A percentile compares a stretch with the other conserved stretches of the same genome.
phyloP scores from a whole-genome alignment of 2,888 invertebrate species.

The Latheticus oryzae region DNA sequence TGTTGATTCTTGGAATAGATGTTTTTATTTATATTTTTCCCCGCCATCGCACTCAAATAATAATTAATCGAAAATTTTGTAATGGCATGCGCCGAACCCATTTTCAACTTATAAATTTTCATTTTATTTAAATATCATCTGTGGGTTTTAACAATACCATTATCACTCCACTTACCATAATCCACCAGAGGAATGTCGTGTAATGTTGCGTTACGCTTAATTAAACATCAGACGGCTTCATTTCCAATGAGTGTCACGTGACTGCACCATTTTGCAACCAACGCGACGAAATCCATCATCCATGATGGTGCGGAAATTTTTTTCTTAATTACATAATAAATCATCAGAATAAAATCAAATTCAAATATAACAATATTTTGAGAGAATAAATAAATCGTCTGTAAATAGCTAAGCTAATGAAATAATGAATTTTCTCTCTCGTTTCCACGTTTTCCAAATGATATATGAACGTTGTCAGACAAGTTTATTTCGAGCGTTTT shows the following conservation, averaged over 20 bases:
- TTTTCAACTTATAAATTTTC: constrained; percentile 54
- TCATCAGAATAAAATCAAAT: too few relatives aligned
- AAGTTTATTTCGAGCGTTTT: constrained; percentile 17
- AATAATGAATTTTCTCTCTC: neutral
- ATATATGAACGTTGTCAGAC: constrained; percentile 14
- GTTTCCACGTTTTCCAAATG: constrained; percentile 4
- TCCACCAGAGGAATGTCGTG: constrained; percentile 19
- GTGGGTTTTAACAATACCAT: constrained; percentile 34
- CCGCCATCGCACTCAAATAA: too few relatives aligned
- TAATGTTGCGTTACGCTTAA: constrained; percentile 32
- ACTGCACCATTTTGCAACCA: constrained; percentile 26
- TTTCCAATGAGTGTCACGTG: constrained; percentile 18
- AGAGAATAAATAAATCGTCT: too few relatives aligned
- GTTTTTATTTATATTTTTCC: too few relatives aligned
- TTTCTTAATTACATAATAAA: neutral
- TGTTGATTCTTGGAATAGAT: too few relatives aligned
- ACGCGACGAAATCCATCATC: constrained; percentile 11
- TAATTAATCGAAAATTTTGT: constrained; percentile 51
- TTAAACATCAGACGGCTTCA: constrained; percentile 35
- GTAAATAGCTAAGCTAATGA: too few relatives aligned
- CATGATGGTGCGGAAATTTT: constrained; percentile 12
- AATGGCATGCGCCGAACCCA: constrained; percentile 54
- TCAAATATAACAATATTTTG: constrained; percentile 1
- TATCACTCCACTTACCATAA: constrained; percentile 27
- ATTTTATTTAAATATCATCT: constrained; percentile 57